A percentile compares a stretch with the other conserved stretches of the same genome.
phyloP scores from a whole-genome alignment of 2,113 vertebrate genomes.

The Anser cygnoides region DNA sequence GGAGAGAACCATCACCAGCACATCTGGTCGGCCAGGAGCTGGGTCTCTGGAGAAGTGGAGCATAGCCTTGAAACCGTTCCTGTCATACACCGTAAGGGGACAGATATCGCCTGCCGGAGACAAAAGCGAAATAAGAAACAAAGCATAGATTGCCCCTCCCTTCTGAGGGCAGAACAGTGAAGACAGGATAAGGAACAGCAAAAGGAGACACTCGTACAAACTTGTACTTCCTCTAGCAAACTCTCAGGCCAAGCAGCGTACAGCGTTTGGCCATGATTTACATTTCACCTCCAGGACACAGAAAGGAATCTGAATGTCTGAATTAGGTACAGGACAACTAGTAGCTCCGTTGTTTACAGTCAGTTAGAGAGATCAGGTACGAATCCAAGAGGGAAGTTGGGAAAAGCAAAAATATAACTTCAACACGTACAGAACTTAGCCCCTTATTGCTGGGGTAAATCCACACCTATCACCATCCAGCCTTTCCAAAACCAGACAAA shows the following conservation, averaged over 20 bases:
- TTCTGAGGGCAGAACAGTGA: not conserved
- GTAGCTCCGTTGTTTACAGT: not conserved
- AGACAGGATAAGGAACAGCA: not conserved
- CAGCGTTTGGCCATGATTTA: not conserved
- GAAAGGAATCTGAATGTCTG: not conserved
- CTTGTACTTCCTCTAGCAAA: not conserved
- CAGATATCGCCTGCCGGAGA: conserved; percentile 77
- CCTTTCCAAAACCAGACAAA: not conserved
- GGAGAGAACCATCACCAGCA: conserved; percentile 85
- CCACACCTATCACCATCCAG: not conserved
- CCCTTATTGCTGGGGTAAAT: not conserved
- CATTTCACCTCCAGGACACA: not conserved
- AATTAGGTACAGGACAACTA: not conserved
- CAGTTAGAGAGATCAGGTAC: not conserved
- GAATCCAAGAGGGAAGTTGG: not conserved
- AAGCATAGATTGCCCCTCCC: not conserved
- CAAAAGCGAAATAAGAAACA: not conserved
- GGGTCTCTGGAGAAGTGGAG: conserved; percentile 84
- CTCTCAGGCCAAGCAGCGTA: not conserved
- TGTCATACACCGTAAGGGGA: conserved; percentile 80
- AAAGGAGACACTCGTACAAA: not conserved
- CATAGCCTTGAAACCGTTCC: conserved; percentile 80
- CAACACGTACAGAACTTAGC: not conserved
- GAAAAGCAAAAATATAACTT: not conserved
- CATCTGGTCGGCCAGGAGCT: conserved; percentile 67